Base-by-base conservation (phyloP, 2,888 invertebrate species). In the Adela reaumurella region DNA sequence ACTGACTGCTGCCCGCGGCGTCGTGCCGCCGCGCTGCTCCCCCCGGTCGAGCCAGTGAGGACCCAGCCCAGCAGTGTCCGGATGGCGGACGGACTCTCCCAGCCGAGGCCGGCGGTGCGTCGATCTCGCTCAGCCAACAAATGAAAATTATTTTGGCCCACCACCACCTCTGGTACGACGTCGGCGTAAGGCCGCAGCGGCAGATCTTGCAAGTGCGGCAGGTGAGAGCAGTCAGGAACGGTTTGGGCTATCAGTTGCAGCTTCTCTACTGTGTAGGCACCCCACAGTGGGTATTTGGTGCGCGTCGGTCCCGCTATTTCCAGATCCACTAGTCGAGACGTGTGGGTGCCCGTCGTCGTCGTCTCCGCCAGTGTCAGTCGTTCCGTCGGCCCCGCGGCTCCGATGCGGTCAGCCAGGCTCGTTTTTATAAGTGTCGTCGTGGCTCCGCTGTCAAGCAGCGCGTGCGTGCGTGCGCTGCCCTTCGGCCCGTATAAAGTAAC, bases 401-500 rank as follows among this genome's bases (percentile, higher is more conserved):
- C 35, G 35, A 35, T 14, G 35, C 35, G 8, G 17, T 50, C 49
- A 10, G 53, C 53, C 28, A 54, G 14, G 2, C 50, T 46, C 1
- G 46, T 17, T 11, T 51, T 35, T 17, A 54, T 51, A 1, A 55
- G 43, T 2, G 50, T 49, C 6, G 54, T 50, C n/a, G 54, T 53
- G 8, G 54, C 50, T 2, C 53, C 54, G 45, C 51, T 53, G 41
- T 56, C 56, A 1, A 54, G 46, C 1, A 56, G 41, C 8, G 53
- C 54, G 43, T 49, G 44, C 6, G 53, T 52, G 2, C 20, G 44
- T 0, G 54, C 20, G 6, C n/a, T 44, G 3, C 52, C 48, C 2
- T 46, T 48, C 4, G 54, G 53, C 8, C 56, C 53, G 28, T 48
- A 49, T n/a, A 56, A n/a, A 3, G 45, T 52, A 1, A 56, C 49